Base-by-base conservation (phyloP, 2,888 invertebrate species). In the Epirrhoe tristata region DNA sequence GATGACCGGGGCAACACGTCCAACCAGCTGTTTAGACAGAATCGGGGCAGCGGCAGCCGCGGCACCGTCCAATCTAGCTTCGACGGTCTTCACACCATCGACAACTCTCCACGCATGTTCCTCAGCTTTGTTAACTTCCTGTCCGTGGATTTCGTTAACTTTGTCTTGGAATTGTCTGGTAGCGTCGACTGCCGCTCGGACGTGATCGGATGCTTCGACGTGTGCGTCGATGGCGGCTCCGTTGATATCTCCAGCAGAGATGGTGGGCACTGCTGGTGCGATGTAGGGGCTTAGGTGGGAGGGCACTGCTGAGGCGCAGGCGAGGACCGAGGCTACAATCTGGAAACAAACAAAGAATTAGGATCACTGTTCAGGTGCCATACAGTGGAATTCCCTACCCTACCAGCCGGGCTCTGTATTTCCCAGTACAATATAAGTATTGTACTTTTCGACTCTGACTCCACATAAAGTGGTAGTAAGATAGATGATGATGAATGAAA, bases 21-120 rank as follows among this genome's bases (percentile, higher is more conserved):
- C 56, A 6, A 82, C 93, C 68, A 93, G 73, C 75, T 92, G 89
- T 75, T 91, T 91, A 74, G 93, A 91, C 58, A 92, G 81, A 48
- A 86, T 77, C 69, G 93, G 91, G 57, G 93, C 92, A 14, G 81
- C 90, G 54, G 88, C 90, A 17, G 93, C 93, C 77, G 91, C 89
- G 68, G 90, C 91, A 63, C 93, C 93, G 79, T 93, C 93, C 51
- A 88, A 73, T 69, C 86, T 84, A 72, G 93, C 93, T 73, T 90
- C 86, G 0, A 78, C 83, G 77, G 93, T 93, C 84, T 91, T 87
- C 54, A 83, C 91, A 64, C 90, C 87, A 70, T 93, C 93, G 16
- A 92, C 84, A 10, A 87, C 86, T 73, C 89, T 90, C 91, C 93
- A 93, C n/a, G 89, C 88, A 81, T 91, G 85, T 76, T 91, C 91